phyloP scores from a whole-genome alignment of 2,113 vertebrate genomes.

The Tonatia bakeri region DNA sequence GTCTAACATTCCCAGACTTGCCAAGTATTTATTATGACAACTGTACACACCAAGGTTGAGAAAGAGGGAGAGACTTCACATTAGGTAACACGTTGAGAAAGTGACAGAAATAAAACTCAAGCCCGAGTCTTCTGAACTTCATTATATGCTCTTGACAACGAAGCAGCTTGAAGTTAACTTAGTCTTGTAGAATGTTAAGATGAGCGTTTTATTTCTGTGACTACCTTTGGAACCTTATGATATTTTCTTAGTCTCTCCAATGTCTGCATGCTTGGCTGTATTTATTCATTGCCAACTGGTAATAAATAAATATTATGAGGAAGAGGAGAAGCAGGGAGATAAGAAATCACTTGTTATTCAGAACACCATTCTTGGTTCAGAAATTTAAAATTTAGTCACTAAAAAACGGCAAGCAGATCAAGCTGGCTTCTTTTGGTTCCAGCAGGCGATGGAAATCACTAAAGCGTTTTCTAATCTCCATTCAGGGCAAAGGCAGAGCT shows the following conservation, averaged over 20 bases:
- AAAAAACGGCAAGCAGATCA: background rate
- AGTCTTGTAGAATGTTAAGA: background rate
- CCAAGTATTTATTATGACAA: background rate
- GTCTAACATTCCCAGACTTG: background rate
- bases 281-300: background rate
- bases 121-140: background rate
- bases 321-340: background rate
- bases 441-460: background rate
- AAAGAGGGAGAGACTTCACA: background rate
- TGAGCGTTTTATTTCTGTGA: background rate
- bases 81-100: background rate
- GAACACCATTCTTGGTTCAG: background rate
- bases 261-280: background rate
- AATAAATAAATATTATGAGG: slow-evolving; percentile 24
- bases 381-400: background rate
- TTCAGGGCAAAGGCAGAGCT: background rate
- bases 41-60: background rate
- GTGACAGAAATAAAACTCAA: background rate
- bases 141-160: background rate
- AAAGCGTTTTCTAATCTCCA: background rate
- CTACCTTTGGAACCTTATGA: background rate
- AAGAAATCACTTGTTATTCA: background rate
- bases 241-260: slow-evolving; percentile 29
- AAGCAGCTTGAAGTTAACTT: background rate
- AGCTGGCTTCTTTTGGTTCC: background rate